A percentile compares a stretch with the other conserved stretches of the same genome.
Evolutionary conservation across 2,113 vertebrate genomes (phyloP).

Genomic region (Crotalus helleri): DNA sequence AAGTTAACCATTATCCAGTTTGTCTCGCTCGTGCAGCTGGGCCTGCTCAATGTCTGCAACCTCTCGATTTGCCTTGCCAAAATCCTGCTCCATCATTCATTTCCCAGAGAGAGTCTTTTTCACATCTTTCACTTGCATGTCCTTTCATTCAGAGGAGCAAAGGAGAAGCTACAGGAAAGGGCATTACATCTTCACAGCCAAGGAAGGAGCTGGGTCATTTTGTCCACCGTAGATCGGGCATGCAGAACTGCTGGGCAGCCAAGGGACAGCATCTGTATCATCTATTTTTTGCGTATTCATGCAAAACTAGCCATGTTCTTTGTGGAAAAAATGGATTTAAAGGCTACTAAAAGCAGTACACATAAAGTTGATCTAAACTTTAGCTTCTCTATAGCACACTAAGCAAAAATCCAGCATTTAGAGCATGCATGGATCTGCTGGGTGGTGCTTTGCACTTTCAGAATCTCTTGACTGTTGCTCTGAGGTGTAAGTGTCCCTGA

Average conservation of each 20-base stretch:
- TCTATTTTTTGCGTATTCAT: not conserved
- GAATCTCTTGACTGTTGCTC: not conserved
- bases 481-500: not conserved
- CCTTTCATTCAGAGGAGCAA: slow-evolving; percentile 3
- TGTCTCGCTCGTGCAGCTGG: not conserved
- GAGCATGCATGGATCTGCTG: not conserved
- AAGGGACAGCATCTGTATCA: too few relatives aligned
- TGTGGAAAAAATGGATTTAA: not conserved
- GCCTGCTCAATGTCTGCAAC: not conserved
- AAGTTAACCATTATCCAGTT: accelerated
- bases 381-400: too few relatives aligned
- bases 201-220: slow-evolving; percentile 28
- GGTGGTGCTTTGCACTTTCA: not conserved
- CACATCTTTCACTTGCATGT: slow-evolving; percentile 7
- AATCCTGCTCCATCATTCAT: not conserved
- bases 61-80: not conserved
- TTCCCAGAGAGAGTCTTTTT: not conserved
- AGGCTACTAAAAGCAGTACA: not conserved
- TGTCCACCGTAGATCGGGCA: not conserved
- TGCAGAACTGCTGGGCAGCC: not conserved
- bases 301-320: not conserved
- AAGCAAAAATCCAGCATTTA: not conserved
- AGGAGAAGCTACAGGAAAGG: slow-evolving; percentile 21
- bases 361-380: not conserved
- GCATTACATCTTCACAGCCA: not conserved